Base-by-base conservation (phyloP, 92 coral and sea anemone species). In the Umimayanthus chanpuru region DNA sequence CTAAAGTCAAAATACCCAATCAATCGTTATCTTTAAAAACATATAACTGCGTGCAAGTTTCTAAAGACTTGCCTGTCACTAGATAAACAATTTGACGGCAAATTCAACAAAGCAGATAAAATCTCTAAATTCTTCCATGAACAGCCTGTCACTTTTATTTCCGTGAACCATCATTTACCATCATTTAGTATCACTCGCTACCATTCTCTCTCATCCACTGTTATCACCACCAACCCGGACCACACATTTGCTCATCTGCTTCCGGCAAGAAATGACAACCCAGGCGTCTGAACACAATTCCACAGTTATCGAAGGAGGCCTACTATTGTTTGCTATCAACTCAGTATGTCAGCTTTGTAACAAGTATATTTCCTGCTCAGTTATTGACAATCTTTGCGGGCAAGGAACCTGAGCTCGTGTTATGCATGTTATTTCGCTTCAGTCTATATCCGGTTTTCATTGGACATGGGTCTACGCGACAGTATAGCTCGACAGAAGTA, bases 81-180 rank as follows among this genome's bases (percentile, higher is more conserved):
- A 58, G 73, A 81, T 68, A 64, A 81, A 66, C 86, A 81, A 10
- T 39, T 65, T 26, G 50, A 55, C 49, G 72, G 44, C n/a, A 65
- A 78, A 78, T 41, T 1, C 5, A 9, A 15, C 40, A 26, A 47
- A 58, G 25, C 5, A 61, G 25, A 61, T 61, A 61, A 61, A 12
- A 61, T 61, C 68, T 21, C 25, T 4, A 61, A 61, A 18, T 1
- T 49, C 9, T 78, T 10, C 23, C 29, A 47, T 49, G 81, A 77
- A n/a, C 16, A 25, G 26, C 68, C 26, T 61, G 68, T 21, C 68
- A 23, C 68, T 61, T 61, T 61, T 61, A 2, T 61, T 9, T 7
- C n/a, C 26, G 9, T 78, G 29, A 47, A 49, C 18, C 53, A 73
- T 14, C n/a, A 12, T 73, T 30, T 21, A 49, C 18, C 53, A 73